A percentile compares a stretch with the other conserved stretches of the same genome.
Conservation (phyloP, 2,888 invertebrate species). For the Sinopyrophorus schimmeli region DNA sequence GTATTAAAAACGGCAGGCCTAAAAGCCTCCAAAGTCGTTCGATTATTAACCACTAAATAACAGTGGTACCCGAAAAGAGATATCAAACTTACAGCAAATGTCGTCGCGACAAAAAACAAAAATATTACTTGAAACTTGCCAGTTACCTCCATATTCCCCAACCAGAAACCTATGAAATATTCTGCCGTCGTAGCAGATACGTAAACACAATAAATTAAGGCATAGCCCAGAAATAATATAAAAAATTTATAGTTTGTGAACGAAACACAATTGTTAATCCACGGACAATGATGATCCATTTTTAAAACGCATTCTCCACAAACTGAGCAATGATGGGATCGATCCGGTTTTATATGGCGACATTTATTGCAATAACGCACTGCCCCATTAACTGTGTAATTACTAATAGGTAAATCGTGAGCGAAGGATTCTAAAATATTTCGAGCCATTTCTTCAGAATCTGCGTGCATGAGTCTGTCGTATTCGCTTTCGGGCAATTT, state of each 20-base stretch:
- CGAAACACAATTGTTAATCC: constrained; percentile 95
- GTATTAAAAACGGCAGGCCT: constrained; percentile 87
- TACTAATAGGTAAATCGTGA: constrained; percentile 80
- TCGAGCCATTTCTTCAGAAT: constrained; percentile 74
- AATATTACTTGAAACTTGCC: constrained; percentile 90
- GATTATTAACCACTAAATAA: constrained; percentile 84
- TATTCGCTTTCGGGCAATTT: constrained; percentile 73
- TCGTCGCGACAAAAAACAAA: constrained; percentile 89
- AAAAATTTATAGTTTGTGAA: constrained; percentile 97
- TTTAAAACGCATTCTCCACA: constrained; percentile 89
- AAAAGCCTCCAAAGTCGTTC: constrained; percentile 93
- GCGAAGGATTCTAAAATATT: constrained; percentile 80
- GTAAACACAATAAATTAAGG: constrained; percentile 83
- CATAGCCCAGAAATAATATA: constrained; percentile 90
- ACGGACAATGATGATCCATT: constrained; percentile 98
- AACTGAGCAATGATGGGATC: constrained; percentile 94
- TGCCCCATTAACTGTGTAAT: constrained; percentile 73
- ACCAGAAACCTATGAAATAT: constrained; percentile 84
- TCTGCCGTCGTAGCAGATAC: constrained; percentile 78
- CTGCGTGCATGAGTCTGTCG: constrained; percentile 74
- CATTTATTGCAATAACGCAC: constrained; percentile 92
- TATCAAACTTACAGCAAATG: constrained; percentile 91
- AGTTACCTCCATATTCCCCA: constrained; percentile 71
- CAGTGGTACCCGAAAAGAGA: constrained; percentile 93
- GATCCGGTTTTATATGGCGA: constrained; percentile 88